phyloP scores from a whole-genome alignment of 2,888 invertebrate genomes.

The Parascotia fuliginaria region DNA sequence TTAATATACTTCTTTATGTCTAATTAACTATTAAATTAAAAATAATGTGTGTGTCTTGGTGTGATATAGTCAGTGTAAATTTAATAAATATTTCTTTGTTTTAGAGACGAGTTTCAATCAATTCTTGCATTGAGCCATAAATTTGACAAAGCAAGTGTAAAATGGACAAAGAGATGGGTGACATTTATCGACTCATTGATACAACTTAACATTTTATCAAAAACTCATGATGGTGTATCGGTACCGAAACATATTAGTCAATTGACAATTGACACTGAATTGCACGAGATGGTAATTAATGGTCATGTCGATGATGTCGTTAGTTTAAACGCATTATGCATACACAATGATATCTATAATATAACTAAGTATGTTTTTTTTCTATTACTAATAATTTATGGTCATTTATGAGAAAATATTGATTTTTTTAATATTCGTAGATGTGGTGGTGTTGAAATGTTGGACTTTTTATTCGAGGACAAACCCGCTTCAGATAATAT shows the following conservation, averaged over 20 bases:
- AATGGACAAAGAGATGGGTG: conserved; percentile 49
- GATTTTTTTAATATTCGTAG: too few species aligned
- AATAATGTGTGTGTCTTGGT: not conserved
- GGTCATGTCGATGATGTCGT: not conserved
- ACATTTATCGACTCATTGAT: conserved; percentile 49
- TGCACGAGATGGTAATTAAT: conserved; percentile 27
- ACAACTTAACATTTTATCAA: conserved; percentile 45
- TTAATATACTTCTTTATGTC: too few species aligned
- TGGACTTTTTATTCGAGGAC: too few species aligned
- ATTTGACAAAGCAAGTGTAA: conserved; percentile 39
- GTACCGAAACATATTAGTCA: conserved; percentile 40
- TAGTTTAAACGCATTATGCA: not conserved
- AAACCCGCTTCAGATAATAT: too few species aligned
- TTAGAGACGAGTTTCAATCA: conserved; percentile 47
- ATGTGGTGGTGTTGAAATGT: too few species aligned
- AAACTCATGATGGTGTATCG: conserved; percentile 42
- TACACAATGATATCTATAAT: not conserved
- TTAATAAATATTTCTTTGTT: conserved; percentile 20
- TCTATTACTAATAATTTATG: too few species aligned
- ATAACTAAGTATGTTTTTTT: not conserved
- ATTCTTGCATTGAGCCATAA: conserved; percentile 38
- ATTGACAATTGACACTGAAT: conserved; percentile 38
- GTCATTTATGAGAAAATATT: too few species aligned
- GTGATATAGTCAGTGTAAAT: not conserved
- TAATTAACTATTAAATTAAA: too few species aligned